Base-by-base conservation (phyloP, 2,888 invertebrate species). In the Lycia hirtaria region DNA sequence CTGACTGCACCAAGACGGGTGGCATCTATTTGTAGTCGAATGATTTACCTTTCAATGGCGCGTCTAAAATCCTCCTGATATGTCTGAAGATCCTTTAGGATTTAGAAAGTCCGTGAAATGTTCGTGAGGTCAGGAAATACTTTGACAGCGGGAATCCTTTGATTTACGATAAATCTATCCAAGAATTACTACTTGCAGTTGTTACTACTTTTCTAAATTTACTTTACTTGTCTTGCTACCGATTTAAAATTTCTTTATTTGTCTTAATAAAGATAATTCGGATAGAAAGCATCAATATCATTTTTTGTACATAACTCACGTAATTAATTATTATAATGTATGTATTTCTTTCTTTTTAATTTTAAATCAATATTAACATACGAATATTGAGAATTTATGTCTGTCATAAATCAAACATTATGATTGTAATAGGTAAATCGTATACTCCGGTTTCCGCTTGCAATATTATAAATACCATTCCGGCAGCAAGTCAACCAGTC, bases 1-100 rank as follows among this genome's bases (percentile, higher is more conserved):
- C 71, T 72, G 75, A 76, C 75, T 78, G 78, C 71, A 66, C 54
- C 58, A 75, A 81, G 81, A 82, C 75, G 69, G 72, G 80, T 81
- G 66, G 67, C 67, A 60, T 67, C 70, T 73, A 81, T 80, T 81
- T 75, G 68, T 72, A 69, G 70, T 64, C 62, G 52, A 76, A 68
- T 69, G 63, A 70, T 72, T 66, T 69, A 68, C 67, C 52, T 68
- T 67, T 64, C 68, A 65, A 67, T 69, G 62, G 58, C 47, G 26
- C 35, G 10, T 17, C 35, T 51, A 60, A 50, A 62, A 49, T 50
- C 56, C 55, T 56, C 48, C 37, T 47, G 54, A 64, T 50, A 40
- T 64, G 24, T 15, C n/a, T n/a, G n/a, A 17, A 26, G 17, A 47
- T 47, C 47, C 35, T 47, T 35, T 35, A 35, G 22, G 47, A 47